Evolutionary conservation across 2,797 vertebrate species (phyloP), one percentile per base, ranked within the genome.

Genomic region (Poeciliopsis presidionis): DNA sequence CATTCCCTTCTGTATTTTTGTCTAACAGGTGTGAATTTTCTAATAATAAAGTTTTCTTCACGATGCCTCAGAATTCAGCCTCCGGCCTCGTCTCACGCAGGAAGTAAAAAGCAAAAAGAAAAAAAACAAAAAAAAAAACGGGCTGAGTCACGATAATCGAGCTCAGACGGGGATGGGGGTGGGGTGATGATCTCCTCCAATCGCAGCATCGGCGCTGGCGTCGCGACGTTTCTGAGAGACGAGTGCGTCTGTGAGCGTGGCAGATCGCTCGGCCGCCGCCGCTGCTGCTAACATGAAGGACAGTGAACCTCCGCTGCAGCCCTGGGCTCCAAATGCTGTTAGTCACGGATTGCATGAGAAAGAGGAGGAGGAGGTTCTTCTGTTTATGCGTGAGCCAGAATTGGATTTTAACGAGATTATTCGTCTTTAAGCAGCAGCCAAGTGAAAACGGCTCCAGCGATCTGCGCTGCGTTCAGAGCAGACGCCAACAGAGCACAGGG

Each of bases 31-130:
- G 78, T 83, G 79, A 87, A 30, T 86, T 93, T 94, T 93, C 71
- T 86, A 93, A 92, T 85, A 93, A 92, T 92, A 93, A 93, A 93
- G 82, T 36, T 79, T 81, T 85, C 75, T 90, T 90, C 28, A 71
- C 28, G 14, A 72, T 71, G 59, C 22, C 13, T 36, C 16, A 3
- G 72, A 11, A 57, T 77, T 81, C 46, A 16, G 8, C 67, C 65
- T 28, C 49, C 22, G 11, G n/a, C 22, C 16, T 33, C 4, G 2
- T 83, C 75, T 79, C 74, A 8, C 36, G 70, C 79, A 72, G 70
- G 76, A 81, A 89, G 18, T 7, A 18, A 18, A 33, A 61, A 18
- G 7, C 13, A 5, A 11, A 28, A 13, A 47, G 14, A 47, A 14
- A 46, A 16, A 47, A 46, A 16, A 47, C 0, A 47, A 47, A 14